Base-by-base conservation (phyloP, 2,888 invertebrate species). In the Teinopalpus imperialis region DNA sequence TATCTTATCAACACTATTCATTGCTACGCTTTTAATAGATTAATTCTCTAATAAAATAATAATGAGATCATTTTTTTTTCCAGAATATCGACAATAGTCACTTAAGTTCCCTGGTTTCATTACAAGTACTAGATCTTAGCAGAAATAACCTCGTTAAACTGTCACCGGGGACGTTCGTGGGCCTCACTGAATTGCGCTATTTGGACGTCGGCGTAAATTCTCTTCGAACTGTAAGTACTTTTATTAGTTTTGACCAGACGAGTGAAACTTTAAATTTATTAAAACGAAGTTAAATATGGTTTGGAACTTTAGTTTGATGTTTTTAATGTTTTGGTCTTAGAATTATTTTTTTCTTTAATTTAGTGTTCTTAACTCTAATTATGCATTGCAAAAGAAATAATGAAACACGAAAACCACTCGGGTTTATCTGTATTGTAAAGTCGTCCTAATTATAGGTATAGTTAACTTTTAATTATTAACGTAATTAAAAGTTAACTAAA, bases 181-280 rank as follows among this genome's bases (percentile, higher is more conserved):
- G 94, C 1, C 88, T 97, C 40, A 90, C 90, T 3, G 91, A 92
- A 41, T 78, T 97, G 9, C 90, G 92, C 43, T 93, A 93, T 63
- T 89, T 97, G 53, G 95, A 96, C 66, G 90, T 97, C 7, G 95
- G 96, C 52, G 93, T 97, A 20, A 97, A 97, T 71, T 94, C 95
- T 1, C 81, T 97, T 30, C 90, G 97, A 70, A 96, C 96, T 60
- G 96, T 97, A 86, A 90, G 91, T 89, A 52, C 26, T 27, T 46
- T 40, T 34, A 27, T 27, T 24, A 24, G 16, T 12, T n/a, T n/a
- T 32, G 13, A 7, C 23, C 8, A 23, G 29, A 34, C 9, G n/a
- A 20, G 29, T 34, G 13, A 2, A 26, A 30, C 18, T 45, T 27
- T 30, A 42, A 49, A 24, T 39, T 18, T 32, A 39, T 32, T 39